Evolutionary conservation across 2,888 invertebrate species (phyloP).

Genomic region (Baccha elongata): DNA sequence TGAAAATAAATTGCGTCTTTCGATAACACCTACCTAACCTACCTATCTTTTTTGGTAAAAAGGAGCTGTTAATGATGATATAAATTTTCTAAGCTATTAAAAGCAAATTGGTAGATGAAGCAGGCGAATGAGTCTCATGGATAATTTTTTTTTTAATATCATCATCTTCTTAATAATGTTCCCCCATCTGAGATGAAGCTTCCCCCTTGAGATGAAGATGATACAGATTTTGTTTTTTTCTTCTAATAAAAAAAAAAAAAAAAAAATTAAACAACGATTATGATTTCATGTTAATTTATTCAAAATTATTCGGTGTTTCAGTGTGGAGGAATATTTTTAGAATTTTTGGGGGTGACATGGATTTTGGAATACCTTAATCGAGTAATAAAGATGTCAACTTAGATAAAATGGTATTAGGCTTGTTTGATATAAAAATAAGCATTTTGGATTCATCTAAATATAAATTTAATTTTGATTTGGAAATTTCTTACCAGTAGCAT

Average conservation of each 20-base stretch:
- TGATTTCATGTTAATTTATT: background rate
- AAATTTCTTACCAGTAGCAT: too few species aligned
- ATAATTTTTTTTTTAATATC: background rate
- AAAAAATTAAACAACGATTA: background rate
- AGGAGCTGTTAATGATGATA: slow-evolving; percentile 55
- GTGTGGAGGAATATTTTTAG: background rate
- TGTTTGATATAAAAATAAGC: too few species aligned
- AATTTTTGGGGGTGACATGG: background rate
- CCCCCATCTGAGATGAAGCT: too few species aligned
- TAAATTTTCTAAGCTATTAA: slow-evolving; percentile 41
- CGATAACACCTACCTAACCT: background rate
- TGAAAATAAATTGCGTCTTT: slow-evolving; percentile 17
- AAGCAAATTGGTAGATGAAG: slow-evolving; percentile 32
- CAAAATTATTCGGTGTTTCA: background rate
- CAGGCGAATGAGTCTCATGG: slow-evolving; percentile 5
- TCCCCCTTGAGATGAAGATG: slow-evolving; percentile 1
- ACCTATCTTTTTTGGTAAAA: slow-evolving; percentile 4
- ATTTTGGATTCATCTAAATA: too few species aligned
- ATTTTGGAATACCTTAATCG: too few species aligned
- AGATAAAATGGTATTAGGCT: too few species aligned
- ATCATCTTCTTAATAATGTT: slow-evolving; percentile 5
- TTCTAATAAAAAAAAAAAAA: too few species aligned
- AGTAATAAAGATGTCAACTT: too few species aligned
- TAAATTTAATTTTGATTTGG: too few species aligned
- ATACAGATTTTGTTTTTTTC: background rate